Evolutionary conservation across 2,797 vertebrate species (phyloP).

Genomic region (Clarias pachynema): DNA sequence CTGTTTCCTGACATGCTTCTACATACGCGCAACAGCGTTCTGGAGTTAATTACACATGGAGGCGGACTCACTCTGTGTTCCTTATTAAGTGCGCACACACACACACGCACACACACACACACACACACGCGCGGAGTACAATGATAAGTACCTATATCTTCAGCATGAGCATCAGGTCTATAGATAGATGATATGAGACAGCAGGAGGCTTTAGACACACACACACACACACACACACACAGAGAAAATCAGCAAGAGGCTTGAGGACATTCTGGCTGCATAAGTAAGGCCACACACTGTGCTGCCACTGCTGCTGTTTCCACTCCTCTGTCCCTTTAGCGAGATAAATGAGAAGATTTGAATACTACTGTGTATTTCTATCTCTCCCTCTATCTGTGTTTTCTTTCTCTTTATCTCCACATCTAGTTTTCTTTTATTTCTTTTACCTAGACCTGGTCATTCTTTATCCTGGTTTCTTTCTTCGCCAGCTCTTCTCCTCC

Average conservation of each 20-base stretch:
- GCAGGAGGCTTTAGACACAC: constrained; percentile 25
- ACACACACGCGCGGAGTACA: background rate
- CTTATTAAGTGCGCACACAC: background rate
- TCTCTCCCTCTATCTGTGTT: background rate
- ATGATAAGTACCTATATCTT: constrained; percentile 22
- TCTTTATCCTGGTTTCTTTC: background rate
- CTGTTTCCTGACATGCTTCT: background rate
- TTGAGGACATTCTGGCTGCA: constrained; percentile 47
- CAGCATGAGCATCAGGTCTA: constrained; percentile 20
- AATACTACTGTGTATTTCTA: background rate
- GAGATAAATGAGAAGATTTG: constrained; percentile 42
- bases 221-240: constrained; percentile 32
- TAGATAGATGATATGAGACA: constrained; percentile 34
- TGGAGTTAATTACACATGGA: constrained; percentile 39
- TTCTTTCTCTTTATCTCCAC: background rate
- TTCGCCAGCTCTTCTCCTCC: background rate
- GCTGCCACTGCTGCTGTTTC: constrained; percentile 25
- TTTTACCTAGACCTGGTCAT: background rate
- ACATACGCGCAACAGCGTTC: background rate
- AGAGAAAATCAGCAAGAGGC: constrained; percentile 29
- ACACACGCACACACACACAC: background rate
- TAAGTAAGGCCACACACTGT: constrained; percentile 48
- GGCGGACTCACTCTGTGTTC: constrained; percentile 8
- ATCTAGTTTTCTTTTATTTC: background rate
- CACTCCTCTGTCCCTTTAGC: constrained; percentile 25